These are phyloP conservation scores for Dendrolimus houi DNA, from an alignment of 2,888 invertebrate genomes.

Conservation along the genomic window DNA sequence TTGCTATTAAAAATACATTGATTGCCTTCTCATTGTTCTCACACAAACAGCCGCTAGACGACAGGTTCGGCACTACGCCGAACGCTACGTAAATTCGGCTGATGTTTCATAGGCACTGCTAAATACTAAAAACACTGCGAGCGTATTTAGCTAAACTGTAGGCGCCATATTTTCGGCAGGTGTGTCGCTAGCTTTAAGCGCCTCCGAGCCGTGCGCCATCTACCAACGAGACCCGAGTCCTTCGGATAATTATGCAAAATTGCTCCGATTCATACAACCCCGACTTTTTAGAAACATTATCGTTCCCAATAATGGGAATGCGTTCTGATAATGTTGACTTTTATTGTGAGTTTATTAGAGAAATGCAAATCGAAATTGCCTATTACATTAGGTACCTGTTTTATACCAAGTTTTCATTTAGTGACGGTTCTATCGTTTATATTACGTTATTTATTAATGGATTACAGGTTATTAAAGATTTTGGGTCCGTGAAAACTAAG, in stretches of 20 bases:
- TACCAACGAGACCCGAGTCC: background rate
- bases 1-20: conserved; percentile 24
- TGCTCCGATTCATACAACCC: conserved; percentile 66
- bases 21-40: conserved; percentile 47
- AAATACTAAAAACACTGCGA: too few species aligned
- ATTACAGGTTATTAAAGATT: too few species aligned
- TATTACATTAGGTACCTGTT: conserved; percentile 38
- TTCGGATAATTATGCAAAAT: conserved; percentile 70
- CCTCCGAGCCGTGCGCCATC: background rate
- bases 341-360: conserved; percentile 61
- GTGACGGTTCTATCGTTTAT: background rate
- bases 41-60: conserved; percentile 24
- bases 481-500: too few species aligned
- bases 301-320: conserved; percentile 70
- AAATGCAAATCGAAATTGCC: conserved; percentile 41
- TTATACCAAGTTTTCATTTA: conserved; percentile 36
- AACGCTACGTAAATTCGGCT: too few species aligned
- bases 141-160: too few species aligned
- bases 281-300: conserved; percentile 68
- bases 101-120: too few species aligned
- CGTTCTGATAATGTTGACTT: conserved; percentile 70
- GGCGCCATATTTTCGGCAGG: too few species aligned
- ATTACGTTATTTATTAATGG: too few species aligned
- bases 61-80: conserved; percentile 16
- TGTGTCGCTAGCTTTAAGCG: too few species aligned